phyloP scores from a whole-genome alignment of 2,113 vertebrate species.

The Coryphaenoides rupestris region DNA sequence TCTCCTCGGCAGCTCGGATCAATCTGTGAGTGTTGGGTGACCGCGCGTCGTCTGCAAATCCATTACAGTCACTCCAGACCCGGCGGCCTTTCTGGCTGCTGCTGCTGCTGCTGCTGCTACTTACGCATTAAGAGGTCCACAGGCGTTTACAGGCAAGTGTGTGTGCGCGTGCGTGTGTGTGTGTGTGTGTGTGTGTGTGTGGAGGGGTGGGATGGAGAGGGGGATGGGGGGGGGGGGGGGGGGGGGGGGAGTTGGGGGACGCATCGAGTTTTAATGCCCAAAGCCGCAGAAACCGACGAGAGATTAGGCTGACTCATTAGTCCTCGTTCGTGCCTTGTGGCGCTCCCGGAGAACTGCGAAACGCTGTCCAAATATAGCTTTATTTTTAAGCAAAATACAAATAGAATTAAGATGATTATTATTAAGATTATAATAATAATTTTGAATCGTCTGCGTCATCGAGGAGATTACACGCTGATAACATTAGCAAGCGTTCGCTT shows the following conservation, averaged over 20 bases:
- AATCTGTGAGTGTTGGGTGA: constrained; percentile 71
- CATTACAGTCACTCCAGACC: constrained; percentile 69
- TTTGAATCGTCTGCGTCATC: constrained; percentile 58
- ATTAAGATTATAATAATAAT: constrained; percentile 44
- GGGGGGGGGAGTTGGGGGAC: constrained; percentile 53
- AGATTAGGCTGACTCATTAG: constrained; percentile 67
- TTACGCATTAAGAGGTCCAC: constrained; percentile 72
- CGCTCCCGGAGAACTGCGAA: constrained; percentile 57
- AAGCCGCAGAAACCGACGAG: constrained; percentile 75
- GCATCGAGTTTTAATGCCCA: constrained; percentile 74
- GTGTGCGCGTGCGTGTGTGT: too few species aligned
- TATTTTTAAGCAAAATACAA: constrained; percentile 45
- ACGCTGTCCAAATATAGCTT: constrained; percentile 45
- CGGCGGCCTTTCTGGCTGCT: constrained; percentile 68
- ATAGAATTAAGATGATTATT: constrained; percentile 34
- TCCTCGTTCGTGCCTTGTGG: constrained; percentile 58
- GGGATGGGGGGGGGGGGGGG: constrained; percentile 34
- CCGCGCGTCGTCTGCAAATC: constrained; percentile 67
- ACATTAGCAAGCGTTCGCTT: constrained; percentile 59
- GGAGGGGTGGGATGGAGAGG: constrained; percentile 22
- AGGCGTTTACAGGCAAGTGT: constrained; percentile 59
- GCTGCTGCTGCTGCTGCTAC: too few species aligned
- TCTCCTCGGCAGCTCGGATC: constrained; percentile 74
- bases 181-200: too few species aligned
- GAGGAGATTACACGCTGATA: constrained; percentile 58